Evolutionary conservation across 1,140 invertebrate species (phyloP).

Genomic region (Nasonia giraulti): DNA sequence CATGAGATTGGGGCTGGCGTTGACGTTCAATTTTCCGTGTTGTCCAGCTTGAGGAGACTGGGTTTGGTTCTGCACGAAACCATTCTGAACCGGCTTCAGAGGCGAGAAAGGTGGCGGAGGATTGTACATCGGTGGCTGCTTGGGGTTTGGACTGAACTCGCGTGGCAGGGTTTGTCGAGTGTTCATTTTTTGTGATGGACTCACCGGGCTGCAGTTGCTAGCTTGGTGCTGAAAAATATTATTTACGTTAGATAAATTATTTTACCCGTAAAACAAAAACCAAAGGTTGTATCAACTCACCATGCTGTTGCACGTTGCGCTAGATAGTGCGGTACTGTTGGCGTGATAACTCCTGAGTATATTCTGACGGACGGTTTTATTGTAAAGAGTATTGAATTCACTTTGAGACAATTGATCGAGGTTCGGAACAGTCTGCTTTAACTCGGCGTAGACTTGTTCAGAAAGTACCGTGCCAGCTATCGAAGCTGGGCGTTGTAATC

Average conservation of each 20-base stretch:
- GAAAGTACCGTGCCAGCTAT: conserved; percentile 59
- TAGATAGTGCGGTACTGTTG: conserved; percentile 48
- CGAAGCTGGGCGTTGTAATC: conserved; percentile 52
- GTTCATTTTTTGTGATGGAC: conserved; percentile 37
- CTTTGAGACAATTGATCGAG: conserved; percentile 70
- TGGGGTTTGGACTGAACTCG: conserved; percentile 66
- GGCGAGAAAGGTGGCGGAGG: conserved; percentile 68
- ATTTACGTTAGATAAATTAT: neutral
- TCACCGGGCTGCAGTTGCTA: conserved; percentile 8
- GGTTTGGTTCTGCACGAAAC: conserved; percentile 58
- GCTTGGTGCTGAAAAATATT: conserved; percentile 12
- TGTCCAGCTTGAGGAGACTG: neutral
- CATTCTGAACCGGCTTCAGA: conserved; percentile 66
- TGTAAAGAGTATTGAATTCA: conserved; percentile 73
- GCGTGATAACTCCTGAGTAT: conserved; percentile 69
- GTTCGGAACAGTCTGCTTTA: conserved; percentile 70
- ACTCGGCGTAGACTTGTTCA: conserved; percentile 69
- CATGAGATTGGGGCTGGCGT: conserved; percentile 64
- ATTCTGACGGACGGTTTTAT: conserved; percentile 72
- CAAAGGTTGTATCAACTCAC: conserved; percentile 32
- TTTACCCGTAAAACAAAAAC: neutral
- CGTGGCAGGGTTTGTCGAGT: conserved; percentile 61
- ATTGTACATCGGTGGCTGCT: conserved; percentile 70
- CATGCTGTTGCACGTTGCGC: conserved; percentile 24
- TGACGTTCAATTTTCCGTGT: conserved; percentile 49